Evolutionary conservation across 2,888 invertebrate species (phyloP), one percentile per base, ranked within the genome.

Genomic region (Tolmerus cingulatus): DNA sequence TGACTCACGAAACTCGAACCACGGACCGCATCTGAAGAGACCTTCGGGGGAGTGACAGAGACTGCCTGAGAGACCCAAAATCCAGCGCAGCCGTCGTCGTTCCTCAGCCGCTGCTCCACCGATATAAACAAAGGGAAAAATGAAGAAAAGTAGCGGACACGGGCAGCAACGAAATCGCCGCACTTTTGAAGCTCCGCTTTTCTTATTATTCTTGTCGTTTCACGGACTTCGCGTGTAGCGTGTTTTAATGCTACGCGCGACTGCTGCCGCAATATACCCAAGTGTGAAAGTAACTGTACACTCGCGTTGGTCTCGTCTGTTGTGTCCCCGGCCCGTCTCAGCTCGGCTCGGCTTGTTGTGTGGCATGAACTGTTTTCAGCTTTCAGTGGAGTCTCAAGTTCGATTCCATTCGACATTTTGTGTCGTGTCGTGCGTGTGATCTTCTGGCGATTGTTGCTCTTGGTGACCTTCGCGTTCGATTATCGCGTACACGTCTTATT

Each of bases 231-330:
- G 12, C 43, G 43, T n/a, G n/a, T 40, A 23, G 57, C 74, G 40
- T 84, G 40, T 66, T 55, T 84, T 66, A 66, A 66, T 84, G 84
- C 27, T 84, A 40, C 84, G 74, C 74, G 43, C 40, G 74, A 40
- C 23, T 74, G 84, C 57, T 66, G 66, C 66, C 27, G 27, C 66
- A 66, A 23, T 66, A 84, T 66, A 66, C 37, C 84, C 4, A 84
- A 84, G 84, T 84, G 84, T 84, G 84, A 84, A 84, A 84, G 84
- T 84, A 84, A 74, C 84, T 84, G 84, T 74, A 84, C 57, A 57
- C 55, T 55, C 81, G 81, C 81, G 81, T 81, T 81, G 81, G 81
- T 81, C 81, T 51, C 34, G 19, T 66, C 12, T 66, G 66, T 27
- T 27, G 19, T 23, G 66, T 66, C 55, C 14, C 51, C 46, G 23